Evolutionary conservation across 2,797 vertebrate species (phyloP).

Genomic region (Onychomys torridus): DNA sequence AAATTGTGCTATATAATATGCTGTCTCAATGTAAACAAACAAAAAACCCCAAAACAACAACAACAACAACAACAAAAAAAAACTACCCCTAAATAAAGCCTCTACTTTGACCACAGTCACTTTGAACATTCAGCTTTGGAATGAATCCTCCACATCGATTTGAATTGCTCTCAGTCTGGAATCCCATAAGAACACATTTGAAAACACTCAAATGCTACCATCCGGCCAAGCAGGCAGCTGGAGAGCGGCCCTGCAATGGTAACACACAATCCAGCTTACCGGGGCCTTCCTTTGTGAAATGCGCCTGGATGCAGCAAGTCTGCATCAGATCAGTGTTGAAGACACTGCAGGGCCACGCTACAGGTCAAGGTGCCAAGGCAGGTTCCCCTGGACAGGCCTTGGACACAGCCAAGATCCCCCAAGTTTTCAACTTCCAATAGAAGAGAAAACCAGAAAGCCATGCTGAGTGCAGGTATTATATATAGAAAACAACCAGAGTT

Average conservation of each 20-base stretch:
- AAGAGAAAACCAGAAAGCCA: conserved; percentile 66
- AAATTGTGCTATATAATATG: background rate
- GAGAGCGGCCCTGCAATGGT: conserved; percentile 11
- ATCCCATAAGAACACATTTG: background rate
- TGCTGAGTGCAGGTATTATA: conserved; percentile 50
- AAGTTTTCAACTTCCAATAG: conserved; percentile 61
- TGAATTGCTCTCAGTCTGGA: background rate
- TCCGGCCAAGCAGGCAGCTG: background rate
- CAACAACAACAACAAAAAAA: too few species aligned
- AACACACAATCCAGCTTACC: conserved; percentile 49
- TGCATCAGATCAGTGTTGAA: background rate
- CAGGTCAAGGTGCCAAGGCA: background rate
- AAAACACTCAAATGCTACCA: background rate
- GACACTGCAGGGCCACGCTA: accelerated
- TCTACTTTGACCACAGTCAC: background rate
- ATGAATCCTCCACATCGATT: background rate
- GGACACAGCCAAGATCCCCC: background rate
- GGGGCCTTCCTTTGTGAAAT: background rate
- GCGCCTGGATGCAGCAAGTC: conserved; percentile 14
- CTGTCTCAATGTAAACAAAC: background rate
- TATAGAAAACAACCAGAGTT: conserved; percentile 73
- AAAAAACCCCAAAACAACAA: background rate
- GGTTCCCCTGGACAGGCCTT: background rate
- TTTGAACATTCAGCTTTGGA: background rate
- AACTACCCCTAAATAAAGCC: conserved; percentile 14